Percentiles rank a stretch among this genome's conserved stretches.
phyloP scores from a whole-genome alignment of 1,140 invertebrate species.

The Drosophila ficusphila region DNA sequence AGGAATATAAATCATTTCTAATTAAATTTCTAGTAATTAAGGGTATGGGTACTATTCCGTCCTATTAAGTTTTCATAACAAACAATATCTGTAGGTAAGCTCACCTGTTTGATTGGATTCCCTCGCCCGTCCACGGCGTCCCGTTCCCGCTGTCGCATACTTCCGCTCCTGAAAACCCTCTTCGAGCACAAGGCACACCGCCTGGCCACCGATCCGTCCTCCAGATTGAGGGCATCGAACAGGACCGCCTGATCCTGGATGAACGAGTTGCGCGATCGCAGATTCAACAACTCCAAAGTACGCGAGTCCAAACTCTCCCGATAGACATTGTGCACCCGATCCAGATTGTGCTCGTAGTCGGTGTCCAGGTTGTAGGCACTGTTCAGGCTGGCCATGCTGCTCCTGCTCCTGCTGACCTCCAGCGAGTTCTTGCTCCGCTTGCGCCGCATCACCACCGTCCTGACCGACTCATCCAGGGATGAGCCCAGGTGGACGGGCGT shows the following conservation, averaged over 20 bases:
- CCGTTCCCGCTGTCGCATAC: slow-evolving; percentile 52
- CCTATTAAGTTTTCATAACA: neutral
- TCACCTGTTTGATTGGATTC: slow-evolving; percentile 65
- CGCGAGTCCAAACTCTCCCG: slow-evolving; percentile 78
- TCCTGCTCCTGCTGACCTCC: slow-evolving; percentile 48
- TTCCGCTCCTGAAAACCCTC: slow-evolving; percentile 34
- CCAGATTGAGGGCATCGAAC: slow-evolving; percentile 71
- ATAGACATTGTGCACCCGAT: slow-evolving; percentile 74
- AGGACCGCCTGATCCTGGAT: slow-evolving; percentile 63
- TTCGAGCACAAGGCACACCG: slow-evolving; percentile 39
- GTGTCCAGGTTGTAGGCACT: slow-evolving; percentile 67
- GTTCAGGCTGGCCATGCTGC: slow-evolving; percentile 52
- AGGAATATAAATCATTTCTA: no score
- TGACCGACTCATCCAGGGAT: slow-evolving; percentile 27
- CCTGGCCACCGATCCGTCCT: slow-evolving; percentile 50
- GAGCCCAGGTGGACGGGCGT: slow-evolving; percentile 18
- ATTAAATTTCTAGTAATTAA: no score
- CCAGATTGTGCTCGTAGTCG: slow-evolving; percentile 74
- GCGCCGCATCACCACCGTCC: slow-evolving; percentile 33
- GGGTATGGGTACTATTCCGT: no score
- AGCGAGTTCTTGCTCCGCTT: slow-evolving; percentile 26
- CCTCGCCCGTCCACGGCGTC: slow-evolving; percentile 64
- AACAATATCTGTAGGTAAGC: neutral
- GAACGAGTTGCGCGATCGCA: slow-evolving; percentile 72
- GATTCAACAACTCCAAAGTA: slow-evolving; percentile 73